Conservation (phyloP, 37 sponge, comb jelly and placozoan genomes). For the Tethya wilhelma region DNA sequence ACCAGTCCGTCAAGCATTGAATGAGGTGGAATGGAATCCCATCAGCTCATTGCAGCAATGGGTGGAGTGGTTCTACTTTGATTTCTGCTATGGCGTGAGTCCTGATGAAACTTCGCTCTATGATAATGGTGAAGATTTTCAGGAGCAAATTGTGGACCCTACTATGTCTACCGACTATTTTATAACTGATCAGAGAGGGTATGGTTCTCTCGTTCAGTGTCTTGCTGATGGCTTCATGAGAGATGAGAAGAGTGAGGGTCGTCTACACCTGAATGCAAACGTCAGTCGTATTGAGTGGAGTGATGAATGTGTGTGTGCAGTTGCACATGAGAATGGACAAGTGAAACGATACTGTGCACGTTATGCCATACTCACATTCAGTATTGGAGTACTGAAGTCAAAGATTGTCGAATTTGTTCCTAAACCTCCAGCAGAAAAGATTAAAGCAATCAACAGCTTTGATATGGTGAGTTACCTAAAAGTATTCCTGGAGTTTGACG, state of each 20-base stretch:
- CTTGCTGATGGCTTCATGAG: conserved; percentile 34
- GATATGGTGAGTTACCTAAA: conserved; percentile 32
- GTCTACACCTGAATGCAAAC: conserved; percentile 30
- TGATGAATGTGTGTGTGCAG: conserved; percentile 70
- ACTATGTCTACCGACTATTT: conserved; percentile 6
- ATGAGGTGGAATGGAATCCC: conserved; percentile 21
- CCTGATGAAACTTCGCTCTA: conserved; percentile 17
- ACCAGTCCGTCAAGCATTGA: conserved; percentile 21
- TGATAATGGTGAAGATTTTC: too few species aligned
- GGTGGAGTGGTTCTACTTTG: conserved; percentile 47
- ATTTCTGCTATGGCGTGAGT: too few species aligned
- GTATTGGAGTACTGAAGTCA: conserved; percentile 58
- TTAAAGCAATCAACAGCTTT: conserved; percentile 21
- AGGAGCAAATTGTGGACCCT: conserved; percentile 34
- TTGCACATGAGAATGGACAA: background rate
- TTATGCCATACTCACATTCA: conserved; percentile 58
- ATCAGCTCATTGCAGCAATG: conserved; percentile 8
- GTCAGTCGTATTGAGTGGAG: conserved; percentile 53
- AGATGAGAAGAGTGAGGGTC: conserved; percentile 1
- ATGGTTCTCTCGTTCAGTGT: conserved; percentile 20
- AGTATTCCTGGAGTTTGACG: conserved; percentile 38
- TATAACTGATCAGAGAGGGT: conserved; percentile 61
- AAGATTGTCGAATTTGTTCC: conserved; percentile 41
- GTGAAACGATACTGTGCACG: conserved; percentile 34
- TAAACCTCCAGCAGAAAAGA: conserved; percentile 27